A percentile compares a stretch with the other conserved stretches of the same genome.
Evolutionary conservation across 2,797 vertebrate genomes (phyloP).

Genomic region (Balearica regulorum): DNA sequence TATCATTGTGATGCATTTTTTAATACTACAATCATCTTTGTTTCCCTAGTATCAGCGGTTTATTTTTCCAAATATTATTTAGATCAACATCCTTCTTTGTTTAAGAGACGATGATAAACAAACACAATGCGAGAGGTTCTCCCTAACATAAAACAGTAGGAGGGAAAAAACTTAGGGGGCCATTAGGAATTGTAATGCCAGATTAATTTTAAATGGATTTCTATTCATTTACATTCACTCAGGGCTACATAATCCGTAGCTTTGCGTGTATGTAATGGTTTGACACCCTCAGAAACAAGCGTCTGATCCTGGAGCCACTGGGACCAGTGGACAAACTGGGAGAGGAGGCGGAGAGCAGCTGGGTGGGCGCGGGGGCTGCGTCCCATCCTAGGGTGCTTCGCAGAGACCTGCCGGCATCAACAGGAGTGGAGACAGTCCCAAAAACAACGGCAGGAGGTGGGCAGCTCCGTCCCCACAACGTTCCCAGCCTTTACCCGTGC

Average conservation of each 20-base stretch:
- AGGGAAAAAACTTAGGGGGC: not conserved
- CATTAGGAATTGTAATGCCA: not conserved
- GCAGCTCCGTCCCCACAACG: fast-evolving
- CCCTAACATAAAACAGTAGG: not conserved
- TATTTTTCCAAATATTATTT: not conserved
- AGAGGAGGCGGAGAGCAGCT: fast-evolving
- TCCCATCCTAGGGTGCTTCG: fast-evolving
- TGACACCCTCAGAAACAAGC: not conserved
- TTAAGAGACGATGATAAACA: not conserved
- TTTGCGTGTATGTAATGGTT: not conserved
- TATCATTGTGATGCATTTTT: not conserved
- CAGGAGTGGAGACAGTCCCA: fast-evolving
- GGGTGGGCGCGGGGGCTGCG: fast-evolving
- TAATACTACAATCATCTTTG: not conserved
- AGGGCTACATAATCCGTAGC: not conserved
- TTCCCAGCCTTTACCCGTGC: not conserved
- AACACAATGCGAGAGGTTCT: not conserved
- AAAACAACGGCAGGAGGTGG: fast-evolving
- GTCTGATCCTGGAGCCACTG: not conserved
- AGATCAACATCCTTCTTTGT: not conserved
- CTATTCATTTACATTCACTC: not conserved
- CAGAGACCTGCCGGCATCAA: fast-evolving
- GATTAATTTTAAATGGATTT: constrained; percentile 30
- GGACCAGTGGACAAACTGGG: not conserved
- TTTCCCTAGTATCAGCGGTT: not conserved